Base-by-base conservation (phyloP, 1,140 invertebrate species). In the Lucilia cuprina region DNA sequence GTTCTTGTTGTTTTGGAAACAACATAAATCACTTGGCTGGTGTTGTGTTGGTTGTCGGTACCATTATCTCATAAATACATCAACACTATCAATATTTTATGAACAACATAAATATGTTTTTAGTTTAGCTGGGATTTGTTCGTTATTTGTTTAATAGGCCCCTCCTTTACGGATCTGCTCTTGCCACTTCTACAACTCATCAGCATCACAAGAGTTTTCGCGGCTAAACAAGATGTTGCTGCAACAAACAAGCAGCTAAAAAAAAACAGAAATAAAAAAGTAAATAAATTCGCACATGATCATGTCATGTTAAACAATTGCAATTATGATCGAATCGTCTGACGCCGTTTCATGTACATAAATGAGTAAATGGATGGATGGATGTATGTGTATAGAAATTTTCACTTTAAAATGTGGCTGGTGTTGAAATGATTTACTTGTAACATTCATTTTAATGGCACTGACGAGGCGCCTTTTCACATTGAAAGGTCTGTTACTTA, bases 271-370 rank as follows among this genome's bases (percentile, higher is more conserved):
- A 30, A 30, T 30, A 77, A 35, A 41, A 35, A 80, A 50, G 77
- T 50, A 49, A 49, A 80, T 21, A 49, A 50, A 80, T 80, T 80
- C 77, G 41, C 77, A 80, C 77, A 80, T 82, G 82, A 65, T 82
- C 82, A 65, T 82, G 82, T 82, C 82, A 82, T 82, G 82, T 82
- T 82, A 8, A 60, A 82, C 82, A 82, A 60, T 82, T 82, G 82
- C 50, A 82, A 82, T 82, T 60, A 70, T 82, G 82, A 82, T 82
- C 34, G 82, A 60, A 82, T 82, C 82, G 82, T 82, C 82, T 82
- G 82, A 82, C 82, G 82, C 82, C 82, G 35, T 30, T 30, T 30
- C 25, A 30, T 30, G 25, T 30, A 30, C 25, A 30, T 30, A 30
- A 30, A 30, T 30, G 25, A 30, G 25, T 30, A 30, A 3, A 30